phyloP scores from a whole-genome alignment of 2,797 vertebrate species.

The Alca torda region DNA sequence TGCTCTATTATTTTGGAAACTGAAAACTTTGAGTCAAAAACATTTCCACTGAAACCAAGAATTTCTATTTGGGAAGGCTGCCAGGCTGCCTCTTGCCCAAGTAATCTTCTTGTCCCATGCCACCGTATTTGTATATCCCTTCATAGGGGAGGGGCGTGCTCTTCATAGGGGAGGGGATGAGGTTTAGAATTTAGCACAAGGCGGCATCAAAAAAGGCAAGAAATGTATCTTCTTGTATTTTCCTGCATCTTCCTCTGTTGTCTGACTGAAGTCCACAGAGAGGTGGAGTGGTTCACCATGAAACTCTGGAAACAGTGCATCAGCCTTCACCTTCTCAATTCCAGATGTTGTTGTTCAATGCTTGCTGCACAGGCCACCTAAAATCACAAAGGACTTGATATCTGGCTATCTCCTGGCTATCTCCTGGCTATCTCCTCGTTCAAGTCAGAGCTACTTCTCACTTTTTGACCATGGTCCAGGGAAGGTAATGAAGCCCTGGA shows the following conservation, averaged over 20 bases:
- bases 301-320: neutral
- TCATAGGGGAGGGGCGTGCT: neutral
- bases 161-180: neutral
- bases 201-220: neutral
- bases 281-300: neutral
- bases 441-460: neutral
- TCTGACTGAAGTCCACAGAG: neutral
- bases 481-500: neutral
- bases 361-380: neutral
- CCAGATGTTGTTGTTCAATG: neutral
- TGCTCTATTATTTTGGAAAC: slow-evolving; percentile 31
- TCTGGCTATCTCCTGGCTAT: neutral
- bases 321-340: neutral
- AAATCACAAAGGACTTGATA: neutral
- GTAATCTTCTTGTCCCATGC: neutral
- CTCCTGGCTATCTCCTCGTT: neutral
- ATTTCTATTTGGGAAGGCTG: neutral
- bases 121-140: neutral
- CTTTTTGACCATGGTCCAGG: neutral
- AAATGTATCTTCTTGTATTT: neutral
- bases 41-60: neutral
- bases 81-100: neutral
- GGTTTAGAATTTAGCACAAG: neutral
- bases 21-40: slow-evolving; percentile 3
- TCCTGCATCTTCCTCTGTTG: neutral